Evolutionary conservation across 2,888 invertebrate species (phyloP).

Genomic region (Tenthredo mesomela): DNA sequence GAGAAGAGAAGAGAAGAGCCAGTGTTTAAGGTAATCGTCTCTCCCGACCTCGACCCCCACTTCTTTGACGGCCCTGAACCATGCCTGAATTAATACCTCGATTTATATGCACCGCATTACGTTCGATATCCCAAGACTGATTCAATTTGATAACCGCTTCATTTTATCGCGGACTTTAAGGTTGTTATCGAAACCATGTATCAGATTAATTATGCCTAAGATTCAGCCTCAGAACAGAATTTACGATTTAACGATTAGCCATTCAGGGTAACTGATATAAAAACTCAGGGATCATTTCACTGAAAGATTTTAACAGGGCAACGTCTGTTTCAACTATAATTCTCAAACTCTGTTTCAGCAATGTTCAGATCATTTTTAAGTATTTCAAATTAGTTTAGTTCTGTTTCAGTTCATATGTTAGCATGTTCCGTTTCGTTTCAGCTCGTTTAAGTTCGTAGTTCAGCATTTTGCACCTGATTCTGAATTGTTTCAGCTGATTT

Average conservation of each 20-base stretch:
- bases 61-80: not conserved
- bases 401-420: too few relatives aligned
- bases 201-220: not conserved
- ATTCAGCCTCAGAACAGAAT: not conserved
- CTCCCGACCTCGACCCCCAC: not conserved
- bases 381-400: not conserved
- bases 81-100: constrained; percentile 41
- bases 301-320: not conserved
- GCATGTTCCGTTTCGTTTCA: not conserved
- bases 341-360: not conserved
- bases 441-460: not conserved
- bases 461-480: not conserved
- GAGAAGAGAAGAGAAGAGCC: not conserved
- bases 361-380: not conserved
- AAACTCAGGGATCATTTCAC: not conserved
- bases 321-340: not conserved
- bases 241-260: not conserved
- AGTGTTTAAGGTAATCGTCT: constrained; percentile 45
- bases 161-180: constrained; percentile 48
- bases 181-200: constrained; percentile 37
- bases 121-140: constrained; percentile 48
- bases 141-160: constrained; percentile 53
- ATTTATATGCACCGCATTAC: constrained; percentile 51
- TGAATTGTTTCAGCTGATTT: not conserved
- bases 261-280: not conserved